A percentile compares a stretch with the other conserved stretches of the same genome.
Evolutionary conservation across 2,888 invertebrate genomes (phyloP).

Genomic region (Euspilapteryx auroguttella): DNA sequence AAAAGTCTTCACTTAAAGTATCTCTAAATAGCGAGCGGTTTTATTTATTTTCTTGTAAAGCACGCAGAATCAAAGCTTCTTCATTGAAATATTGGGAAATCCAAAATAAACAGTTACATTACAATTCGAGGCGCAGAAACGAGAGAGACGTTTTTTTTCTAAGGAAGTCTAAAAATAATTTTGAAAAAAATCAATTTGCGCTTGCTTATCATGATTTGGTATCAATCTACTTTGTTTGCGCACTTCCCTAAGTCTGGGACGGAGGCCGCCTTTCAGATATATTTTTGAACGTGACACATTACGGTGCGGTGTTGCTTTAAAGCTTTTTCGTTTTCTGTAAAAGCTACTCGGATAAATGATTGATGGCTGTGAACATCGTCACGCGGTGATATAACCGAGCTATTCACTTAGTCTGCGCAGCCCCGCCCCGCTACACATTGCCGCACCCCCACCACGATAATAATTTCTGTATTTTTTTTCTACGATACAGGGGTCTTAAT

Average conservation of each 20-base stretch:
- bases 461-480: too few relatives aligned
- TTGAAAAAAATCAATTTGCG: conserved; percentile 28
- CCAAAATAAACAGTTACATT: conserved; percentile 1
- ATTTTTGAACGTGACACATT: conserved; percentile 51
- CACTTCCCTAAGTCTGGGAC: conserved; percentile 22
- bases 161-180: too few relatives aligned
- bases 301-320: conserved; percentile 38
- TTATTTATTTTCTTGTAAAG: too few relatives aligned
- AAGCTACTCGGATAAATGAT: conserved; percentile 48
- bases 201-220: conserved; percentile 30
- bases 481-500: too few relatives aligned
- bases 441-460: too few relatives aligned
- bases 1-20: too few relatives aligned
- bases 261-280: conserved; percentile 39
- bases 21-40: too few relatives aligned
- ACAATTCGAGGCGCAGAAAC: not conserved
- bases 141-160: conserved; percentile 4
- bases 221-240: conserved; percentile 50
- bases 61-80: too few relatives aligned
- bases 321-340: conserved; percentile 45
- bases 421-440: too few relatives aligned
- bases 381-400: conserved; percentile 29
- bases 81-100: too few relatives aligned
- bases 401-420: conserved; percentile 47
- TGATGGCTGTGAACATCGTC: conserved; percentile 30